phyloP scores from a whole-genome alignment of 2,888 invertebrate genomes.

The Xestia c-nigrum region DNA sequence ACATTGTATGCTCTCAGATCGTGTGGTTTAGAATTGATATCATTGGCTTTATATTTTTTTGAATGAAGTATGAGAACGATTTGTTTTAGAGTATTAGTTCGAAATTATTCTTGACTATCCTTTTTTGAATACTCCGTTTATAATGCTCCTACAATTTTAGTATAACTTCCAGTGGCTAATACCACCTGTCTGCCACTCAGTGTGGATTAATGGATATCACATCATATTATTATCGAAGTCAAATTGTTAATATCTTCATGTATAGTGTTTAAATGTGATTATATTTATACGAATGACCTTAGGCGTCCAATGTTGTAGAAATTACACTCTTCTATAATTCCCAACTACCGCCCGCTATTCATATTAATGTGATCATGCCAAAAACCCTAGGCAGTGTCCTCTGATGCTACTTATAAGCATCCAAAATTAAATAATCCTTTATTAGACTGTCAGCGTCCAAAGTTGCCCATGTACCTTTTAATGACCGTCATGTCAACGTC shows the following conservation, averaged over 20 bases:
- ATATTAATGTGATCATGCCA: background rate
- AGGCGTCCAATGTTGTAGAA: background rate
- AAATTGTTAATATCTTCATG: background rate
- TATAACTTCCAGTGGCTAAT: too few species aligned
- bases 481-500: too few species aligned
- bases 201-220: background rate
- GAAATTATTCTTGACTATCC: background rate
- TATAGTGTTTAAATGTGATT: background rate
- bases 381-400: background rate
- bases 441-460: background rate
- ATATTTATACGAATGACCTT: background rate
- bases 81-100: background rate
- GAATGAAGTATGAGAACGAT: background rate
- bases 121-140: background rate
- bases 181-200: background rate
- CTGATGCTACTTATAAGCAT: background rate
- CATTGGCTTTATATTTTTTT: conserved; percentile 21
- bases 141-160: background rate
- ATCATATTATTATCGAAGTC: background rate
- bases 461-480: background rate
- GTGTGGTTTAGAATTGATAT: conserved; percentile 35
- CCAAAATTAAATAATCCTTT: background rate
- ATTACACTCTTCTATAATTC: background rate
- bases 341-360: background rate
- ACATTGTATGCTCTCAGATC: conserved; percentile 40